These are phyloP conservation scores for Spongia lamella DNA, from an alignment of 37 sponge, comb jelly and placozoan genomes.

Conservation along the genomic window DNA sequence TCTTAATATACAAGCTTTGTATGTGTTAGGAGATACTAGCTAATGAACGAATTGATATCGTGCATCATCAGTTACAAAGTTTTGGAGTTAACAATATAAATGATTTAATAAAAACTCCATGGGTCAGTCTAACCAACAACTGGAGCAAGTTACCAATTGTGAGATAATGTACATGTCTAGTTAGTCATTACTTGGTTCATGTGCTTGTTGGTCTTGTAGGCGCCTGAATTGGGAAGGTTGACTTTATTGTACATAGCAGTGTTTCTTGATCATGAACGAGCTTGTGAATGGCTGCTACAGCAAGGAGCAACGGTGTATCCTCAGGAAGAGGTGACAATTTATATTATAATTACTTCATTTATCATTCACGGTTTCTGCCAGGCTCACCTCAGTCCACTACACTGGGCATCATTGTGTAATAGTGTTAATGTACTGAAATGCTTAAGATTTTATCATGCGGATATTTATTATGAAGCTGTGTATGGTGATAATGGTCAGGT, in stretches of 20 bases:
- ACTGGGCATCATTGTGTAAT: conserved; percentile 44
- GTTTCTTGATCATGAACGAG: conserved; percentile 53
- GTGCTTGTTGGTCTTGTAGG: too few species aligned
- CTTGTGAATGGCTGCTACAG: conserved; percentile 63
- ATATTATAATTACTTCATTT: background rate
- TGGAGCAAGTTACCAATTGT: too few species aligned
- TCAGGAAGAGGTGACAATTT: conserved; percentile 7
- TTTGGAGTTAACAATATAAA: too few species aligned
- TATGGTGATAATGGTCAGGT: conserved; percentile 1
- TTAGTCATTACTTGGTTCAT: too few species aligned
- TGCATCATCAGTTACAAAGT: too few species aligned
- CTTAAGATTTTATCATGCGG: conserved; percentile 65
- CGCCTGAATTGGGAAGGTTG: conserved; percentile 15
- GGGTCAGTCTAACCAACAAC: too few species aligned
- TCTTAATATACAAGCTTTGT: too few species aligned
- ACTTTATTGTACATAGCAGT: conserved; percentile 65
- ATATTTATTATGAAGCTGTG: conserved; percentile 42
- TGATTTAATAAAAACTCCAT: too few species aligned
- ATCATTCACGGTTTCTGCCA: too few species aligned
- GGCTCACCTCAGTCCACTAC: conserved; percentile 45
- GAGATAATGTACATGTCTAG: background rate
- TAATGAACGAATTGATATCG: too few species aligned
- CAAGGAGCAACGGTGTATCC: conserved; percentile 37
- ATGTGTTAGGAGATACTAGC: too few species aligned
- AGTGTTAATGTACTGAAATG: conserved; percentile 40